Evolutionary conservation across 92 coral and sea anemone genomes (phyloP), one percentile per base, ranked within the genome.

Genomic region (Phymanthus crucifer): DNA sequence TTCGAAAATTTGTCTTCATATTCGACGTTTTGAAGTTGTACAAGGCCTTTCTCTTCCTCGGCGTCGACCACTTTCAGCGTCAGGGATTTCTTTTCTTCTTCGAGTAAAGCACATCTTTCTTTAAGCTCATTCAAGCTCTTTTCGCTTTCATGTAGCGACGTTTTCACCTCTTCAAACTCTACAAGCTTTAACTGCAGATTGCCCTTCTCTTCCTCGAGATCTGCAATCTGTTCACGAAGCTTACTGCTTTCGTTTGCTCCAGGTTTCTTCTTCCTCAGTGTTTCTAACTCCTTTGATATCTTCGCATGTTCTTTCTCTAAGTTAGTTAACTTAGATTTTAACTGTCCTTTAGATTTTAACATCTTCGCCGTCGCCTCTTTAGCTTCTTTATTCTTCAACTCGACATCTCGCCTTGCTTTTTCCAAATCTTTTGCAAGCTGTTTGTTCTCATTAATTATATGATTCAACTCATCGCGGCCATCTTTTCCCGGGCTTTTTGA

Each of bases 11-110:
- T 74, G 21, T 86, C 89, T 66, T 90, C 90, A 27, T 86, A 82
- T 72, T 90, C 90, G 0, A 79, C 84, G 67, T 87, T 81, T 79
- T 82, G 77, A 2, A 83, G 84, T 54, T 80, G 88, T 32, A 90
- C 73, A 32, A 82, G 87, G 1, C 88, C 88, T 75, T 90, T 86
- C 71, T 90, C 90, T 76, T 90, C 93, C 50, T 90, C 91, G 27
- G 84, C 71, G 32, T 87, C 91, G 12, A 87, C 91, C 29, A 87
- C 85, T 70, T 87, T 87, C 27, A 87, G 71, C 0, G 91, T 87
- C 21, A 87, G 71, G 4, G 57, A 37, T 45, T 91, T 88, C 46
- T 91, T 91, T 48, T 88, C 95, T 52, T 83, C 88, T 48, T 88
- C 90, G 48, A 88, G 83, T 19, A 84, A 65, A 32, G 67, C 66